Base-by-base conservation (phyloP, 2,113 vertebrate species). In the Empidonax alnorum region DNA sequence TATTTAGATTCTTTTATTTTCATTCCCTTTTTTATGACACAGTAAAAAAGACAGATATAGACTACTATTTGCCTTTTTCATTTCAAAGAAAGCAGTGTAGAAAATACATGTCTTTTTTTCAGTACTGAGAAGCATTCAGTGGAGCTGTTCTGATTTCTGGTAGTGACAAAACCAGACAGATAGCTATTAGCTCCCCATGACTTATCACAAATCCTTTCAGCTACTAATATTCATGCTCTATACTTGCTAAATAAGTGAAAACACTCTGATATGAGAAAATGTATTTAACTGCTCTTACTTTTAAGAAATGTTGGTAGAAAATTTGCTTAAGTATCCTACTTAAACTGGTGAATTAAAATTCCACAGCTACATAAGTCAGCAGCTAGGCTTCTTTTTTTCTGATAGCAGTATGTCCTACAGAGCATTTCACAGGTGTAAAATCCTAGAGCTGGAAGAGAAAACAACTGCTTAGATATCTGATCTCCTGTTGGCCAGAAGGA, bases 21-120 rank as follows among this genome's bases (percentile, higher is more conserved):
- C 3, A 12, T 59, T 93, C 7, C 3, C 1, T 19, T 59, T 63
- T 37, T 69, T 4, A 12, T 18, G 4, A 22, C 58, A 62, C 0
- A 65, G 24, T 47, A 49, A 39, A 67, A 50, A 53, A 67, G 6
- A 6, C 3, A 62, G 41, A 37, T 55, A 7, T 35, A 42, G 30
- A 24, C 42, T 31, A 10, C 1, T 14, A 46, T 46, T 55, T 90
- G 2, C 4, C 15, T 52, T 68, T 73, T 78, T 33, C 13, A 28
- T 24, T 83, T 12, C 37, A 58, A 49, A 67, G 27, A 66, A 71
- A 62, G 1, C 16, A 23, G 6, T 30, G 24, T 4, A 17, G 14
- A 39, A 63, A 74, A 72, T 1, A 33, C 0, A 46, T 0, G 1
- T 3, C 3, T 3, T 61, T 82, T 9, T 44, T 8, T 46, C n/a